Percentiles rank a stretch among this genome's conserved stretches.
phyloP scores from a whole-genome alignment of 2,113 vertebrate genomes.

The Pluvialis apricaria region DNA sequence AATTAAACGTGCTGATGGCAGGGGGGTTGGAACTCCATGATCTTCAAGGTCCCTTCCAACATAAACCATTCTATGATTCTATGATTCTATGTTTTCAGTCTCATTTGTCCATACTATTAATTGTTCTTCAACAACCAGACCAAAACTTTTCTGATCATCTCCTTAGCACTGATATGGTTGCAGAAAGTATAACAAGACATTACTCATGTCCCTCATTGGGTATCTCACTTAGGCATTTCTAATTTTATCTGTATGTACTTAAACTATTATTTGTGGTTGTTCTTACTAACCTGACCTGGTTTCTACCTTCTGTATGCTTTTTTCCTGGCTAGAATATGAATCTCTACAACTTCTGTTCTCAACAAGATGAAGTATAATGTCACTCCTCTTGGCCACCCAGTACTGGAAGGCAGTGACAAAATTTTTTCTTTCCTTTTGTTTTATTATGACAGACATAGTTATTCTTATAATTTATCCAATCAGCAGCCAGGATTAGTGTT shows the following conservation, averaged over 20 bases:
- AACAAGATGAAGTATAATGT: background rate
- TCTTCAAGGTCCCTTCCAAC: too few species aligned
- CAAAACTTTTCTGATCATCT: background rate
- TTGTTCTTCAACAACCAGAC: background rate
- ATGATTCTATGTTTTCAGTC: background rate
- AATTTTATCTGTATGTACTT: background rate
- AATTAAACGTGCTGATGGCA: background rate
- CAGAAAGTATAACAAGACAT: background rate
- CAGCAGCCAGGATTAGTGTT: background rate
- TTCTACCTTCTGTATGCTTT: background rate
- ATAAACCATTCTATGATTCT: too few species aligned
- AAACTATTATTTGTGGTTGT: background rate
- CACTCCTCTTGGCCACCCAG: background rate
- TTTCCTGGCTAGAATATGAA: background rate
- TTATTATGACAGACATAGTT: fast-evolving
- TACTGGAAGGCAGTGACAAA: background rate
- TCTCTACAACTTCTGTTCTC: background rate
- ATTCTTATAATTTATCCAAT: background rate
- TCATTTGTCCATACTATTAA: background rate
- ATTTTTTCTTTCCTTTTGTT: background rate
- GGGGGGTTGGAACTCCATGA: too few species aligned
- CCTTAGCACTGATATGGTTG: background rate
- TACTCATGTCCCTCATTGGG: background rate
- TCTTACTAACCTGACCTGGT: background rate
- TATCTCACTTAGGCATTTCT: background rate